phyloP scores from a whole-genome alignment of 2,113 vertebrate species.

The Mellivora capensis region DNA sequence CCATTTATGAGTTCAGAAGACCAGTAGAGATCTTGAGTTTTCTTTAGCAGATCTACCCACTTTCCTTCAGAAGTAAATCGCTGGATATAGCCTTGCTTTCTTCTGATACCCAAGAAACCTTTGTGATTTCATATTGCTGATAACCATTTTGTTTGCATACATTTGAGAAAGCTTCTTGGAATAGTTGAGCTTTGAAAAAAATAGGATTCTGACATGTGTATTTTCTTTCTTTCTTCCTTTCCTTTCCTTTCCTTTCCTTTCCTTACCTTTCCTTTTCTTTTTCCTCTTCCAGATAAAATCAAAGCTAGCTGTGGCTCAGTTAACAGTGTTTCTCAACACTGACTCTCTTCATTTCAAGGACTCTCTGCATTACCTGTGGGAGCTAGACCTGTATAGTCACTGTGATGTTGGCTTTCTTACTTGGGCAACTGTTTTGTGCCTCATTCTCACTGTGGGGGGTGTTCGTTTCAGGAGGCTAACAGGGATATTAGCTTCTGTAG shows the following conservation, averaged over 20 bases:
- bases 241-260: not conserved
- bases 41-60: not conserved
- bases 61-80: not conserved
- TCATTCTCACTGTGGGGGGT: not conserved
- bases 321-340: not conserved
- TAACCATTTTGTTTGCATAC: not conserved
- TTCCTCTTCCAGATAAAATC: not conserved
- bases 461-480: not conserved
- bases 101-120: not conserved
- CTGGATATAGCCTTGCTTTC: not conserved
- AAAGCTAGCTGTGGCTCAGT: not conserved
- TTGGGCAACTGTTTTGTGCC: not conserved
- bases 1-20: not conserved
- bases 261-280: not conserved
- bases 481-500: not conserved
- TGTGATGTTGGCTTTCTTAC: not conserved
- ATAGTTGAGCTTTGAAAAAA: not conserved
- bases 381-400: not conserved
- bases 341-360: not conserved
- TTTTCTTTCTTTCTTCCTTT: constrained; percentile 13
- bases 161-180: not conserved
- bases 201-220: not conserved
- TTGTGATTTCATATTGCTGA: not conserved
- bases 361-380: not conserved
- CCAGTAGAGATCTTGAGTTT: not conserved